Evolutionary conservation across 2,888 invertebrate genomes (phyloP), one percentile per base, ranked within the genome.

Genomic region (Cybosia mesomella): DNA sequence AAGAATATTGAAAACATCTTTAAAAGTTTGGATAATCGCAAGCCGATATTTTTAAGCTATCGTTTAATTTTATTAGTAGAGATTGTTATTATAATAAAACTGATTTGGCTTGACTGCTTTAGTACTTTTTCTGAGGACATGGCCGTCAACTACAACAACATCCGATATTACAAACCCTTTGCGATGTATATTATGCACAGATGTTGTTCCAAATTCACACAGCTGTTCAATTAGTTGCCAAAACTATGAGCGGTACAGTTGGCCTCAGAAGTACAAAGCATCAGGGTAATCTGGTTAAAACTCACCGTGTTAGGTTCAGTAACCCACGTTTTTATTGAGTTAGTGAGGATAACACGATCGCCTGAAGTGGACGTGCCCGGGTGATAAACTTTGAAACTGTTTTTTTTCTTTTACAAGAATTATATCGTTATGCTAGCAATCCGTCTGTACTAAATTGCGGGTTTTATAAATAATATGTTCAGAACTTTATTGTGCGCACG

Each of bases 201-300:
- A 32, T 64, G 3, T n/a, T 22, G 28, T 7, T 22, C 55, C 24
- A 28, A 68, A 74, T 66, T 68, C 36, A 36, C 58, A 68, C 61
- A 34, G 70, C 63, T 62, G 43, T 63, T 61, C 71, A 80, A 80
- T 77, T 76, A 75, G 61, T 64, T 54, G 59, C 59, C 60, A 64
- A 67, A 66, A 69, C 64, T 49, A 70, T 61, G 66, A 66, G 54
- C 60, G 24, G 58, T 59, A 53, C 64, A 70, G 67, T 61, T 22
- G 36, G 36, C 39, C 18, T 61, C 32, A 55, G 54, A 63, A 76
- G 76, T 80, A 81, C 82, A 83, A 80, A 84, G 80, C 80, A 74
- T 76, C 73, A 66, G 70, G 69, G 73, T 86, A 85, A 86, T 80
- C 79, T 73, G 73, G 77, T 85, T 86, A 81, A 83, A 84, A 78